Base-by-base conservation (phyloP, 2,888 invertebrate genomes). In the Cheilosia pagana region DNA sequence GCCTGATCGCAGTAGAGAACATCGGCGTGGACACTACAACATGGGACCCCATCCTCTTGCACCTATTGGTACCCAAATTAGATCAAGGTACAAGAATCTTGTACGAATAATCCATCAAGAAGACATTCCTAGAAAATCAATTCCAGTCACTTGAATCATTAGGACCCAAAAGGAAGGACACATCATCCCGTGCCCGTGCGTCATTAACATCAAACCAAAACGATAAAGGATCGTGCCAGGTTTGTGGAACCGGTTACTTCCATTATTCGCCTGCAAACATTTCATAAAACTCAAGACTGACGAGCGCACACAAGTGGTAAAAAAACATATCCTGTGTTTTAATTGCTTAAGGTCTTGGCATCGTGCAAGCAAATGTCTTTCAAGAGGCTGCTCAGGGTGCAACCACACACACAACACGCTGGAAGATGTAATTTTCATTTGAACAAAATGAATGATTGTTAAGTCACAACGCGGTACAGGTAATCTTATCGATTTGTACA, bases 341-440 rank as follows among this genome's bases (percentile, higher is more conserved):
- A 62, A 53, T 48, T 77, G 63, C 39, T n/a, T 63, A 10, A 55
- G 50, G 14, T 10, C 12, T 57, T 70, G 53, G n/a, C 63, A 70
- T 52, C 43, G 25, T 5, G 57, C 48, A 2, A 62, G 48, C 25
- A 53, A 39, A 41, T 81, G 57, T 23, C 21, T 10, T 14, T 75
- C 57, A 35, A 53, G 63, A 48, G 41, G 41, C 19, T 75, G 75
- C 16, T 50, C 28, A 28, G 39, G 43, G 39, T 75, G 75, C 16
- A 43, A 39, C 39, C 39, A 39, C 14, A 14, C 3, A 39, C 39
- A 39, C 12, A 39, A 14, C 48, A 59, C 48, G 28, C 52, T 45
- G 14, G n/a, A n/a, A n/a, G n/a, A n/a, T n/a, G n/a, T n/a, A n/a
- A n/a, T n/a, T n/a, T n/a, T n/a, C n/a, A n/a, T n/a, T n/a, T n/a